Evolutionary conservation across 2,113 vertebrate genomes (phyloP), one percentile per base, ranked within the genome.

Genomic region (Falco punctatus): DNA sequence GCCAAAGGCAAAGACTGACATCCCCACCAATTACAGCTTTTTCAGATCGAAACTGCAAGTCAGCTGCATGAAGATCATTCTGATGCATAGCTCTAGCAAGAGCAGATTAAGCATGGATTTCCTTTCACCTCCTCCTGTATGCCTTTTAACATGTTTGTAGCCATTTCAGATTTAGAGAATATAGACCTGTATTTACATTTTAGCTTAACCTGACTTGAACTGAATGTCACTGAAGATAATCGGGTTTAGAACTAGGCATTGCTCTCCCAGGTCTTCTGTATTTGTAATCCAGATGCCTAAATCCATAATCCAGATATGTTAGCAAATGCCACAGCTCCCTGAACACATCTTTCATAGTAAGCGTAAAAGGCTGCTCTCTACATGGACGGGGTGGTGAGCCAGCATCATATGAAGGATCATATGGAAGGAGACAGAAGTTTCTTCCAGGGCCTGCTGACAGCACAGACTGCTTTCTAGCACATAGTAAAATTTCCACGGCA

Each of bases 201-300:
- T 30, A 33, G 49, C 67, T 81, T 94, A 90, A 91, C 24, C 27
- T 70, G 30, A 70, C 55, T 88, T 92, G 20, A 87, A 66, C 90
- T 67, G 85, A 82, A 65, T 38, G 71, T 19, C 44, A 71, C 27
- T 65, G 67, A 46, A 85, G 88, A 85, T 55, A 92, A 85, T 22
- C 33, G 51, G 87, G 19, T 84, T 91, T 86, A 93, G 87, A 70
- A 93, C 22, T 22, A 71, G n/a, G 65, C 57, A 78, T 11, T 88
- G 61, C 73, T 85, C 24, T 93, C 61, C 49, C 42, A 64, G 38
- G 67, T 64, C 61, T 79, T 93, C 49, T 62, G 32, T 59, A 38
- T 78, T n/a, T 79, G 38, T 74, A 95, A 90, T 82, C 65, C 72
- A 69, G 58, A 84, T 77, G 54, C 81, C 75, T 91, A 91, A 89